Evolutionary conservation across 2,797 vertebrate genomes (phyloP), one percentile per base, ranked within the genome.

Genomic region (Natrix natrix): DNA sequence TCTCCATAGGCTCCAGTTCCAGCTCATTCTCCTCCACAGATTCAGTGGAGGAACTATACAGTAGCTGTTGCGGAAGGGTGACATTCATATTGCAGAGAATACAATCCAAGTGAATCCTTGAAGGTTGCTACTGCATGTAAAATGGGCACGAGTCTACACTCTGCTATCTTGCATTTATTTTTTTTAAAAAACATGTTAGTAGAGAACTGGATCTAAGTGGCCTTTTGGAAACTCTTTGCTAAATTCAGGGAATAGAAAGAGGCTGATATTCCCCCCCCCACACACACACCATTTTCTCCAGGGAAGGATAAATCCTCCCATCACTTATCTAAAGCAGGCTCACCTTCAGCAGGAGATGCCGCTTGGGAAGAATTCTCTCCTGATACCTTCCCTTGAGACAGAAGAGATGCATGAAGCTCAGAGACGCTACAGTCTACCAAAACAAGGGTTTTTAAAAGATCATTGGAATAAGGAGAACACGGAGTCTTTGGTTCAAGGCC

Each of bases 11-110:
- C 55, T 56, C 55, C 55, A 56, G 3, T 4, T 56, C 55, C 55
- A 0, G 14, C 55, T 56, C 55, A 4, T 56, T 12, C 14, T 56
- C 3, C 55, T 56, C 55, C 55, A 16, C 3, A 56, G 55, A 56
- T 14, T 56, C 14, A 56, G 55, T 56, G 55, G 55, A 56, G 55
- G 55, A 56, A 56, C 55, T 95, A 94, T 69, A 66, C 28, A 95
- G 94, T 93, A 93, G 89, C 94, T 95, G 96, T 92, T 95, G 95
- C 95, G 91, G 94, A 89, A 92, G 92, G 87, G 94, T 37, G 0
- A 43, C 74, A 92, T 93, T 0, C 55, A 90, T 93, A 93, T 91
- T 92, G 92, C 22, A 92, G 59, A 91, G 66, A 95, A 94, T 91
- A 93, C 52, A 94, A n/a, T 69, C 63, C 55, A n/a, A 13, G 6